Conservation (phyloP, 2,888 invertebrate genomes). For the Cancer borealis region DNA sequence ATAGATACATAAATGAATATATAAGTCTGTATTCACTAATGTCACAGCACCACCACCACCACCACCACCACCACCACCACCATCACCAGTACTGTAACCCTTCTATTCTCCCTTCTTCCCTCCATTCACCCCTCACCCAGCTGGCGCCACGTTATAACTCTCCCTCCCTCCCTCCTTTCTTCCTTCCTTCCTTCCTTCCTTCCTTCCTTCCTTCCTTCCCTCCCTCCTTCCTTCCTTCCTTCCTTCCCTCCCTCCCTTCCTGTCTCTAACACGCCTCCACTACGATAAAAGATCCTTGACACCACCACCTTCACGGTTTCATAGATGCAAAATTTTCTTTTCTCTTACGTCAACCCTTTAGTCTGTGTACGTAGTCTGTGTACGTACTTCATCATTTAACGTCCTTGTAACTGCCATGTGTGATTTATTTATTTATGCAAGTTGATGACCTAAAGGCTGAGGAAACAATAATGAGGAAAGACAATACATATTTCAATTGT, state of each 20-base stretch:
- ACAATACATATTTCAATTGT: neutral
- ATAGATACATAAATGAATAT: neutral
- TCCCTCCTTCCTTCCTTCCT: neutral
- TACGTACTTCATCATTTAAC: neutral
- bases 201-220: neutral
- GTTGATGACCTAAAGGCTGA: neutral
- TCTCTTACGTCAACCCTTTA: neutral
- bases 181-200: neutral
- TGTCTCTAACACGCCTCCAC: neutral
- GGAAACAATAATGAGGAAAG: neutral
- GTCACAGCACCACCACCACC: neutral
- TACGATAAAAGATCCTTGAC: neutral
- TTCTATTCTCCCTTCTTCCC: neutral
- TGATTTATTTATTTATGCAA: neutral
- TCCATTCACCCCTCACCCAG: neutral
- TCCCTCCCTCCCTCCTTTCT: neutral
- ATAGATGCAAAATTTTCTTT: neutral
- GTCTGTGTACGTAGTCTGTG: neutral
- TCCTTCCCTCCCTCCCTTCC: neutral
- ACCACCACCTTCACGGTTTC: neutral
- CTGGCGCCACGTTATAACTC: neutral
- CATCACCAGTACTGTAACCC: too few species aligned
- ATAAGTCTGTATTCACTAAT: neutral
- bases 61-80: too few species aligned
- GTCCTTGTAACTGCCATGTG: neutral